phyloP scores from a whole-genome alignment of 2,888 invertebrate genomes.

The Creontiades dilutus region DNA sequence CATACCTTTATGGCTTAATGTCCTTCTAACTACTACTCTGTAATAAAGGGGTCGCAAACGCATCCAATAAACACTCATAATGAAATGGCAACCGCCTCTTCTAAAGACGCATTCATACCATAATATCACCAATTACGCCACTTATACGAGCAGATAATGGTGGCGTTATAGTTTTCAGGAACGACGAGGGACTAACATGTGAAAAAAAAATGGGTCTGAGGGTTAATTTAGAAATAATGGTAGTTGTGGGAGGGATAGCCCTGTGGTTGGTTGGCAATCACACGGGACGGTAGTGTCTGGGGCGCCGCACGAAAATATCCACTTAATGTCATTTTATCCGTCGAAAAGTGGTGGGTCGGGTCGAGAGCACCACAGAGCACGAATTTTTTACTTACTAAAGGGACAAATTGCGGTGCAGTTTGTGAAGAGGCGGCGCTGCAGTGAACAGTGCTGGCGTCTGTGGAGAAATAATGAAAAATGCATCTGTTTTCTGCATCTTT shows the following conservation, averaged over 20 bases:
- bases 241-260: background rate
- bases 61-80: constrained; percentile 33
- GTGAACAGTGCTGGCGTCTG: no score
- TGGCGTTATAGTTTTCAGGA: background rate
- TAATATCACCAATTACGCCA: constrained; percentile 12
- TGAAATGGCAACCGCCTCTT: constrained; percentile 31
- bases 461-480: no score
- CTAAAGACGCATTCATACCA: background rate
- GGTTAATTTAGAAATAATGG: constrained; percentile 31
- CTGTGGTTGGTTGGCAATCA: constrained; percentile 13
- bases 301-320: constrained; percentile 30
- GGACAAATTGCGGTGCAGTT: constrained; percentile 29
- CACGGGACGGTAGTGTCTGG: constrained; percentile 44
- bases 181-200: background rate
- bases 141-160: background rate
- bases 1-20: constrained; percentile 10
- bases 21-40: background rate
- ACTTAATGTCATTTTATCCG: constrained; percentile 46
- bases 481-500: no score
- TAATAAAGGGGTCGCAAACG: background rate
- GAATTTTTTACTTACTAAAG: background rate
- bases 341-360: background rate
- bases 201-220: background rate
- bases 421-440: background rate
- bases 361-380: background rate